These are phyloP conservation scores for Ectemnius continuus DNA, from an alignment of 2,888 invertebrate genomes.

Conservation along the genomic window DNA sequence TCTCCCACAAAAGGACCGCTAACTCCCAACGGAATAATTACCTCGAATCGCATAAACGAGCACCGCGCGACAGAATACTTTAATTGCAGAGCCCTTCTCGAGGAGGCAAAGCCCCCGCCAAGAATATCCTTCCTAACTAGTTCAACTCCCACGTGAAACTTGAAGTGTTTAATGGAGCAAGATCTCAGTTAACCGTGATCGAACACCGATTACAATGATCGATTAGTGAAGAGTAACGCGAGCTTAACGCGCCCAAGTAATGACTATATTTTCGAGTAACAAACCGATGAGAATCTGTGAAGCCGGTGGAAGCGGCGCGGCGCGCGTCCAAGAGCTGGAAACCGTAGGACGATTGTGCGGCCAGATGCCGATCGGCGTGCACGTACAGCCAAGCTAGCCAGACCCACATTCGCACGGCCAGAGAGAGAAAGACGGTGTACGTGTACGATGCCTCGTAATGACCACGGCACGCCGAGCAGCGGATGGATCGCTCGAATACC, in stretches of 20 bases:
- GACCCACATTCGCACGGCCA: constrained; percentile 6
- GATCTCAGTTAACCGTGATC: no score
- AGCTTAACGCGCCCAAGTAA: constrained; percentile 23
- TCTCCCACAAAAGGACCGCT: constrained; percentile 44
- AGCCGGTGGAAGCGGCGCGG: constrained; percentile 18
- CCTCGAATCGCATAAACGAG: constrained; percentile 34
- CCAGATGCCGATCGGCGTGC: constrained; percentile 37
- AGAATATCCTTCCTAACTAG: no score
- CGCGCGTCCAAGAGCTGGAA: constrained; percentile 43
- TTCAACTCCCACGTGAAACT: no score
- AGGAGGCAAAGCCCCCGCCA: background rate
- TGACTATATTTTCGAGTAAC: constrained; percentile 42
- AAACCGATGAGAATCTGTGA: background rate
- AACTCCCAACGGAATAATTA: constrained; percentile 40
- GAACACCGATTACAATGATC: background rate
- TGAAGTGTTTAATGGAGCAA: no score
- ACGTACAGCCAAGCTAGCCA: constrained; percentile 22
- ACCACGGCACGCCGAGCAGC: constrained; percentile 40
- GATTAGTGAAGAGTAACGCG: background rate
- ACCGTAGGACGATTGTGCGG: constrained; percentile 41
- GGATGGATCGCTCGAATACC: constrained; percentile 65
- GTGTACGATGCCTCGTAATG: constrained; percentile 46
- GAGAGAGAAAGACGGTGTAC: constrained; percentile 3
- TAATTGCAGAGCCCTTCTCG: constrained; percentile 11
- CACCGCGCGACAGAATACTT: constrained; percentile 36